phyloP scores from a whole-genome alignment of 1,140 invertebrate species.

The Ladona fulva region DNA sequence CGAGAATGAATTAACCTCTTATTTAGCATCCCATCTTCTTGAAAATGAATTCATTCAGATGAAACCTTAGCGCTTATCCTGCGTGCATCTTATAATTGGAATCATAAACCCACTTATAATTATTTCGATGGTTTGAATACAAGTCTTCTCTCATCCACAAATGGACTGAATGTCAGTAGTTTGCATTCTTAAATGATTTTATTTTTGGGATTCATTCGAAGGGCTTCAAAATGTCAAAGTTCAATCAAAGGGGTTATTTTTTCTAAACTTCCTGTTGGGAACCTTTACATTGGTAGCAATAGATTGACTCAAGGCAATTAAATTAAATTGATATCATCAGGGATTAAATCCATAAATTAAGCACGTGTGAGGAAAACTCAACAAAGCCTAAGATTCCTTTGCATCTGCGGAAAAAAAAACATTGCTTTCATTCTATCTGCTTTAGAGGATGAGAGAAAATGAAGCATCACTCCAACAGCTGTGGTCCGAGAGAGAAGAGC shows the following conservation, averaged over 20 bases:
- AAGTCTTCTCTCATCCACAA: too few relatives aligned
- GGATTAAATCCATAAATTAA: too few relatives aligned
- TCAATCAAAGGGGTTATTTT: neutral
- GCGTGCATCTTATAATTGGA: too few relatives aligned
- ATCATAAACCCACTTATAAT: too few relatives aligned
- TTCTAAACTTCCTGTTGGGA: neutral
- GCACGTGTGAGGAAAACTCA: neutral
- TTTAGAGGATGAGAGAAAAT: slow-evolving; percentile 62
- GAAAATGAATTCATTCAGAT: neutral
- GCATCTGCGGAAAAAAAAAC: neutral
- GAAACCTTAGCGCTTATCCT: too few relatives aligned
- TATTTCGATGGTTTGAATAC: too few relatives aligned
- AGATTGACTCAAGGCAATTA: neutral
- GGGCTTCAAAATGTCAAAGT: neutral
- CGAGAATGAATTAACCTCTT: neutral
- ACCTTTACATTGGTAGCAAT: neutral
- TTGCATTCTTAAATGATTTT: too few relatives aligned
- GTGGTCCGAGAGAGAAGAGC: slow-evolving; percentile 67
- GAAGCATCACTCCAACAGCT: slow-evolving; percentile 61
- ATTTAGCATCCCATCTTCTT: neutral
- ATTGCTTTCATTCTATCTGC: slow-evolving; percentile 25
- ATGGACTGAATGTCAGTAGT: too few relatives aligned
- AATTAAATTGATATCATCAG: neutral
- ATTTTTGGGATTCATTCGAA: too few relatives aligned
- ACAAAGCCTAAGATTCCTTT: neutral